Percentiles rank a stretch among this genome's conserved stretches.
Evolutionary conservation across 2,888 invertebrate species (phyloP).

Genomic region (Heteropelma amictum): DNA sequence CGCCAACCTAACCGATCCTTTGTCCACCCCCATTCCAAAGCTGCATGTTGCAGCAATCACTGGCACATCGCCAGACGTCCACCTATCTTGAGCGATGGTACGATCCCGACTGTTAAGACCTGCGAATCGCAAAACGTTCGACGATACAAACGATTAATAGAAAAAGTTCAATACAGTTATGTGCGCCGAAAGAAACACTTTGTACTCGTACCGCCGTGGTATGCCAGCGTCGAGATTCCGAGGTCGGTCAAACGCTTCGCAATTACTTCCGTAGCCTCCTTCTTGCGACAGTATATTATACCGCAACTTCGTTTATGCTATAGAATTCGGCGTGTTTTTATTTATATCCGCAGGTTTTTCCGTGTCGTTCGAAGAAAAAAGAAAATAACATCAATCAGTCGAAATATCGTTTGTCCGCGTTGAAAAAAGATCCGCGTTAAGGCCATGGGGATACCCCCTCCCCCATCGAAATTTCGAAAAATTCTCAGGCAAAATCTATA

Average conservation of each 20-base stretch:
- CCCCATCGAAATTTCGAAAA: too few relatives aligned
- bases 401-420: background rate
- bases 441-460: too few relatives aligned
- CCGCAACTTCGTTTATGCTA: constrained; percentile 83
- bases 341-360: too few relatives aligned
- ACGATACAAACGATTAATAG: constrained; percentile 10
- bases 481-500: too few relatives aligned
- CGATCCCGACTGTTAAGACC: constrained; percentile 87
- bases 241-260: constrained; percentile 86
- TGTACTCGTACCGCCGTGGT: constrained; percentile 88
- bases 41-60: constrained; percentile 98
- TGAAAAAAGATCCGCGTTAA: background rate
- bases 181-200: constrained; percentile 12
- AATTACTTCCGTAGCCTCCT: constrained; percentile 93
- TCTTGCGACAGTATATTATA: constrained; percentile 96
- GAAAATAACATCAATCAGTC: background rate
- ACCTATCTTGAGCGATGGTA: constrained; percentile 90
- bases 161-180: constrained; percentile 9
- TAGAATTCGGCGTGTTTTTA: too few relatives aligned
- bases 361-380: too few relatives aligned
- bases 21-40: constrained; percentile 99
- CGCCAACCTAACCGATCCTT: constrained; percentile 89
- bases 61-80: constrained; percentile 93
- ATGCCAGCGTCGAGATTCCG: constrained; percentile 89
- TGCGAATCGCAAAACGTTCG: constrained; percentile 63